Evolutionary conservation across 2,888 invertebrate species (phyloP).

Genomic region (Syrista parreyssii): DNA sequence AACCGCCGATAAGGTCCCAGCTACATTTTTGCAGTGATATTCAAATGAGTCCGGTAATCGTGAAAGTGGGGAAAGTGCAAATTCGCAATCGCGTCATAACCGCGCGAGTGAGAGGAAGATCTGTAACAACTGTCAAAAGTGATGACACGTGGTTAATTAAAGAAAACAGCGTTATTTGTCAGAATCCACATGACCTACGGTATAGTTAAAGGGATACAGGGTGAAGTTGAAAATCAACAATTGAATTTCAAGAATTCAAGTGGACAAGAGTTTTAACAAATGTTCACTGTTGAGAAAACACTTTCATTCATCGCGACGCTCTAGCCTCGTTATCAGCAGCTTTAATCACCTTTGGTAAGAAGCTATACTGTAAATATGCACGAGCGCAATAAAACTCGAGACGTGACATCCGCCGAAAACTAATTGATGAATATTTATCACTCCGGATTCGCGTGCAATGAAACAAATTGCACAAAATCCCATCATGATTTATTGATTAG

Average conservation of each 20-base stretch:
- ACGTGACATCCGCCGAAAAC: neutral
- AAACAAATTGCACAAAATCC: neutral
- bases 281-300: neutral
- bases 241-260: neutral
- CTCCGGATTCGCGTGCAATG: neutral
- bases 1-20: neutral
- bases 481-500: neutral
- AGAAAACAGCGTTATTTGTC: no score
- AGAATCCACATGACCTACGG: no score
- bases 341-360: neutral
- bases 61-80: neutral
- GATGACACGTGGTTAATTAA: neutral
- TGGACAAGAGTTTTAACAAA: neutral
- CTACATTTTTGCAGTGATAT: neutral
- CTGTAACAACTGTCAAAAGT: neutral
- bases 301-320: neutral
- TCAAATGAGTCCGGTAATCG: neutral
- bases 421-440: neutral
- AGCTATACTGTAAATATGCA: neutral
- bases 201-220: no score
- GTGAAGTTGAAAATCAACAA: neutral
- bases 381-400: neutral
- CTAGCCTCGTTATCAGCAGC: neutral
- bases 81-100: neutral
- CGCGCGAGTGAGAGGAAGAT: neutral